These are phyloP conservation scores for Acholoe squamosa DNA, from an alignment of 2,888 invertebrate genomes.

Conservation along the genomic window DNA sequence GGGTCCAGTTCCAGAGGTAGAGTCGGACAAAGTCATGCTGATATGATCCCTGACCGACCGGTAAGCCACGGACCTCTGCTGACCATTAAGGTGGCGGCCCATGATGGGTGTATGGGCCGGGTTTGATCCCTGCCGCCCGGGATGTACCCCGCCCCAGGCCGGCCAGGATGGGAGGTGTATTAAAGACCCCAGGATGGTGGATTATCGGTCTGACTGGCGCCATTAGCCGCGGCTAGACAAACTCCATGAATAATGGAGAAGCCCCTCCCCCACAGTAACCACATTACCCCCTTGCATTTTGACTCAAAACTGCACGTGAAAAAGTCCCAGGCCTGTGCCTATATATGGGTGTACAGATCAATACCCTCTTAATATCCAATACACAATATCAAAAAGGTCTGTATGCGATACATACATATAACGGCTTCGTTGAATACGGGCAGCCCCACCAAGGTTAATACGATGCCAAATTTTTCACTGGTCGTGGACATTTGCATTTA, in stretches of 20 bases:
- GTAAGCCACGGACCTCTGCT: background rate
- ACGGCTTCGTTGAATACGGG: too few species aligned
- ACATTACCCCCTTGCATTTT: background rate
- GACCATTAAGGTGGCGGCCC: constrained; percentile 3
- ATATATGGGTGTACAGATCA: too few species aligned
- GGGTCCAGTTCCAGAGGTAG: background rate
- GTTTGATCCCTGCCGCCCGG: background rate
- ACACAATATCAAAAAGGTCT: too few species aligned
- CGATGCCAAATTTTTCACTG: too few species aligned
- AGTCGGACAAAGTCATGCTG: background rate
- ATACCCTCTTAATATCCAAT: too few species aligned
- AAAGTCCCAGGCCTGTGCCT: too few species aligned
- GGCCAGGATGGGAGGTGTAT: background rate
- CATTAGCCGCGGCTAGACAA: constrained; percentile 21
- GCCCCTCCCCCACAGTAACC: too few species aligned
- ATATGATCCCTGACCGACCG: constrained; percentile 12
- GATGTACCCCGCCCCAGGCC: background rate
- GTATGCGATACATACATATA: too few species aligned
- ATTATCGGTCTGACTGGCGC: constrained; percentile 16
- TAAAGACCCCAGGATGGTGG: background rate
- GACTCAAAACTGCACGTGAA: background rate
- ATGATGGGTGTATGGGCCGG: background rate
- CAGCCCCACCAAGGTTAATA: too few species aligned
- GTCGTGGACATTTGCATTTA: too few species aligned
- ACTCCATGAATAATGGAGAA: constrained; percentile 29